Evolutionary conservation across 2,113 vertebrate genomes (phyloP), one percentile per base, ranked within the genome.

Genomic region (Phalacrocorax brasilianus): DNA sequence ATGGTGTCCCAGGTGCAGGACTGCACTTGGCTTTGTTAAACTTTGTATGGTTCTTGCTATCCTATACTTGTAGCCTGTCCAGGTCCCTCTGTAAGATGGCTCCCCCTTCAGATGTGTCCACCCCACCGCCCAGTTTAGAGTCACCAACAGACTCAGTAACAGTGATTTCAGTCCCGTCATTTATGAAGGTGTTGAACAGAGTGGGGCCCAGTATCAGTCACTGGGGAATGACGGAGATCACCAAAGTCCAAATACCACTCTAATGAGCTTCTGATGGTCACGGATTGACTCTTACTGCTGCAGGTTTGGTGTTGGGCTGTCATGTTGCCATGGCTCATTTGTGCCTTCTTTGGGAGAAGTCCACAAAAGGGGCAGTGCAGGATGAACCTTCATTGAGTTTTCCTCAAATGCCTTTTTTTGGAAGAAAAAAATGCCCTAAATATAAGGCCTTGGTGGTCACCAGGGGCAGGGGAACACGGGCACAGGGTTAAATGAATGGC

Each of bases 201-300:
- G 8, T 79, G 14, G 33, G 27, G 19, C 32, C 27, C 28, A n/a
- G 30, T 49, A 21, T 65, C 2, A 1, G 28, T 63, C 23, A 19
- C 15, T 71, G 15, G 24, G 19, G 44, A 11, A 58, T 21, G 14
- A 3, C 6, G n/a, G 44, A 65, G 50, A 28, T 33, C 15, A 12
- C 20, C 42, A 1, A 44, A 40, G 27, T 38, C 28, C 52, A 40
- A 45, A 30, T 65, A 53, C 6, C 11, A 32, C 28, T 40, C 24
- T 45, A 63, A 53, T 0, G 1, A 77, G 14, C 45, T 72, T 88
- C 5, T 3, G 4, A 30, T 6, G 11, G 17, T 17, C 21, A 3
- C 35, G 38, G 9, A 32, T 32, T 9, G 16, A 47, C 30, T 61
- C 73, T 42, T 55, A 27, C 45, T 73, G 24, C 40, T 93, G 27